Evolutionary conservation across 2,888 invertebrate genomes (phyloP), one percentile per base, ranked within the genome.

Genomic region (Orchesella flavescens): DNA sequence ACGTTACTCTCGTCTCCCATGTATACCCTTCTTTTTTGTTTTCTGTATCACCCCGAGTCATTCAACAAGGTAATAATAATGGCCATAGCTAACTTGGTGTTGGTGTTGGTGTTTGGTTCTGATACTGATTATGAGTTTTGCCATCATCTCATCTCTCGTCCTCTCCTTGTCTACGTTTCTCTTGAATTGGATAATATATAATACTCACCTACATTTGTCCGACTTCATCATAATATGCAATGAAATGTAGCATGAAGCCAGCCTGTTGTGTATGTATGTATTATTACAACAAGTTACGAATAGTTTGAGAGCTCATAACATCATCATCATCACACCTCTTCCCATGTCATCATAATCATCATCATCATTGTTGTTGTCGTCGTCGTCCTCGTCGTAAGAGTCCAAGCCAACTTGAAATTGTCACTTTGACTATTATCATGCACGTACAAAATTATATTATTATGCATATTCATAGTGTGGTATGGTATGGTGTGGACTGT

Each of bases 131-230:
- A 34, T 34, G 34, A 34, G 34, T 7, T 34, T 34, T 34, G 34
- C 34, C 34, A n/a, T 34, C 7, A 7, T 7, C 34, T 34, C 34
- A 34, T 34, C 34, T 34, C n/a, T n/a, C n/a, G n/a, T n/a, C 34
- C 34, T 34, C 34, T 34, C 34, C 34, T 2, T 34, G 34, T 34
- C 34, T 34, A n/a, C n/a, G n/a, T n/a, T n/a, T 34, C 3, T 34
- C 3, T 34, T 34, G 34, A 34, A 34, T 34, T 34, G 34, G 34
- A 34, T 34, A 34, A 34, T 53, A 17, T 53, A 53, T 65, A 46
- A 80, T 66, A 69, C 69, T 75, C 75, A 81, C 75, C 81, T 75
- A 81, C 81, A 81, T 81, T 76, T 81, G 69, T 81, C 69, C 75
- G 81, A 75, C 81, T 81, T 81, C 75, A 55, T 71, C 10, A 19